These are phyloP conservation scores for Pygmarrhopalites habei DNA, from an alignment of 1,140 invertebrate species.

Conservation along the genomic window DNA sequence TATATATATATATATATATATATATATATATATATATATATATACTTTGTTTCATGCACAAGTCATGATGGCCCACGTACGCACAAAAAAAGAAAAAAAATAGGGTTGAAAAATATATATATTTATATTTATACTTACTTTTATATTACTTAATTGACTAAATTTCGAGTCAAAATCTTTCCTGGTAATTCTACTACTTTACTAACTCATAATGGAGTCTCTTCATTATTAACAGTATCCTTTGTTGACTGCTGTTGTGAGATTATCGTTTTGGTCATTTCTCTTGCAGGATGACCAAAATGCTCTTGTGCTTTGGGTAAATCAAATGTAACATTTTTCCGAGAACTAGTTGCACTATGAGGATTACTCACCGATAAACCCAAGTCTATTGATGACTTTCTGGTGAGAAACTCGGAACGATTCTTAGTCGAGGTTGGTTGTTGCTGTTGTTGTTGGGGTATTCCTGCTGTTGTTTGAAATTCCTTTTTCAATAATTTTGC, in stretches of 20 bases:
- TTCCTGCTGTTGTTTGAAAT: not conserved
- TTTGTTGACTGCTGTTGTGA: not conserved
- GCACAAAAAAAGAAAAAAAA: too few species aligned
- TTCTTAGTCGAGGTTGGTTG: not conserved
- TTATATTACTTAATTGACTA: too few species aligned
- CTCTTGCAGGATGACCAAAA: not conserved
- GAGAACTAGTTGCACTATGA: constrained; percentile 30
- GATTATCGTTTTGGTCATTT: not conserved
- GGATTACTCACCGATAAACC: constrained; percentile 11
- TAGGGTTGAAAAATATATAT: too few species aligned
- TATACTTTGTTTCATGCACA: too few species aligned
- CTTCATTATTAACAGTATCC: constrained; percentile 13
- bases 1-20: too few species aligned
- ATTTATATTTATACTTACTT: too few species aligned
- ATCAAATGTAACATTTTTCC: constrained; percentile 35
- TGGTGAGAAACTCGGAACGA: constrained; percentile 26
- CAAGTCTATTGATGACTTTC: constrained; percentile 31
- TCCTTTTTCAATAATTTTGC: not conserved
- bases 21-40: too few species aligned
- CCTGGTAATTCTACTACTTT: too few species aligned
- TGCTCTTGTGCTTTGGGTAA: not conserved
- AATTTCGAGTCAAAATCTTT: too few species aligned
- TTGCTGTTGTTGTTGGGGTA: not conserved
- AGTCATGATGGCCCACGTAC: too few species aligned
- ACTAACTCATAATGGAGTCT: constrained; percentile 20